phyloP scores from a whole-genome alignment of 2,113 vertebrate genomes.

The Plecotus auritus region DNA sequence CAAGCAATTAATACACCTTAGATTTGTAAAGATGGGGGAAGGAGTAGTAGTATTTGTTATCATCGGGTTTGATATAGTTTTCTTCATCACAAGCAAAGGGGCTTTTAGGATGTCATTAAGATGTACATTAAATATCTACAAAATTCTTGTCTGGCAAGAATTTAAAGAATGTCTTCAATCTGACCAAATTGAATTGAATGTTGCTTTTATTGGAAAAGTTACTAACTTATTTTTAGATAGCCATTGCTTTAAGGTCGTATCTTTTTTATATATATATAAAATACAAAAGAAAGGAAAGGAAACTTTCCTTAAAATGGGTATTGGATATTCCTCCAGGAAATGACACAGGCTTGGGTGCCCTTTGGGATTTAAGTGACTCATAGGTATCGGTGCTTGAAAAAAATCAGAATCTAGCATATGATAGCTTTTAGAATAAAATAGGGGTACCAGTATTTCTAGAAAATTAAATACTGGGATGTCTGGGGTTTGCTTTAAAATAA shows the following conservation, averaged over 20 bases:
- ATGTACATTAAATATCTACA: neutral
- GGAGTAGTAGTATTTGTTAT: neutral
- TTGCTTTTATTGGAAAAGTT: slow-evolving; percentile 45
- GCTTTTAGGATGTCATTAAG: neutral
- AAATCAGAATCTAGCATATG: neutral
- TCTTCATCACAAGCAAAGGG: neutral
- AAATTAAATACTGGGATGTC: slow-evolving; percentile 17
- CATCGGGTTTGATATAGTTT: neutral
- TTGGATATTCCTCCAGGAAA: slow-evolving; percentile 59
- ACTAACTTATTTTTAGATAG: slow-evolving; percentile 51
- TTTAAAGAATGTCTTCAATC: slow-evolving; percentile 33
- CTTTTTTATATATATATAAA: slow-evolving; percentile 8
- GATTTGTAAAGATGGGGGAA: neutral
- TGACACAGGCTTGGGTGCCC: slow-evolving; percentile 51
- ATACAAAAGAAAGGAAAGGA: slow-evolving; percentile 21
- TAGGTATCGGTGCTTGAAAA: neutral
- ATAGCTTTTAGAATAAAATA: neutral
- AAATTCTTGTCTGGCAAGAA: neutral
- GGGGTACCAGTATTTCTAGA: neutral
- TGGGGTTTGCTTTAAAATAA: slow-evolving; percentile 30
- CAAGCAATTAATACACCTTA: neutral
- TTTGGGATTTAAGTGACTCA: slow-evolving; percentile 53
- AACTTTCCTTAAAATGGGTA: slow-evolving; percentile 64
- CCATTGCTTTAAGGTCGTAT: slow-evolving; percentile 17
- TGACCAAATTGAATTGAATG: slow-evolving; percentile 1